Conservation (phyloP, 2,113 vertebrate genomes). For the Calonectris borealis region DNA sequence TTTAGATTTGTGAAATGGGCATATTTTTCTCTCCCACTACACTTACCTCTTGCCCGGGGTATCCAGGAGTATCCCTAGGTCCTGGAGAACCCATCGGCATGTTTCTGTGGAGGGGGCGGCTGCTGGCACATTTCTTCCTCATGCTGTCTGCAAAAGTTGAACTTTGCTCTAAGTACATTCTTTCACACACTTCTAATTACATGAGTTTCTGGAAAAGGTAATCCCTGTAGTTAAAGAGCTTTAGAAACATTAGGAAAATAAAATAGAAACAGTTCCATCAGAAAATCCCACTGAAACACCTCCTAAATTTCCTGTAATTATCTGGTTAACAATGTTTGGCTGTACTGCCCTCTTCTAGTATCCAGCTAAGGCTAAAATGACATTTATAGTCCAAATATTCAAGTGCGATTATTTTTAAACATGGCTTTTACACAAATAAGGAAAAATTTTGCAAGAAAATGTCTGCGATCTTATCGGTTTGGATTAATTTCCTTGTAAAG, state of each 20-base stretch:
- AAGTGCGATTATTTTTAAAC: not conserved
- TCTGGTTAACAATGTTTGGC: not conserved
- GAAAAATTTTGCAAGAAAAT: not conserved
- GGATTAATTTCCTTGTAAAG: not conserved
- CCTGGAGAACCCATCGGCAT: slow-evolving; percentile 72
- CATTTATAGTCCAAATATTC: not conserved
- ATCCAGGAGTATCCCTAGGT: slow-evolving; percentile 68
- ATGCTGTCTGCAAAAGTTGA: slow-evolving; percentile 77
- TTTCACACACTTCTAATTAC: slow-evolving; percentile 78
- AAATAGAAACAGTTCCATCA: not conserved
- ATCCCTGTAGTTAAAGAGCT: slow-evolving; percentile 54
- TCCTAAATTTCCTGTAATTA: slow-evolving; percentile 5
- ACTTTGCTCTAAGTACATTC: slow-evolving; percentile 78
- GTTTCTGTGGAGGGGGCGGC: slow-evolving; percentile 78
- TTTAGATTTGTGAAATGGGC: not conserved
- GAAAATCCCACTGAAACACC: not conserved
- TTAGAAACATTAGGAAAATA: not conserved
- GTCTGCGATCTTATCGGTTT: not conserved
- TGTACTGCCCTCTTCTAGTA: not conserved
- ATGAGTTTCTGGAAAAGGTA: slow-evolving; percentile 68
- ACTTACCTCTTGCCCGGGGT: slow-evolving; percentile 71
- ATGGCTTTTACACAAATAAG: not conserved
- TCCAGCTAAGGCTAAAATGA: not conserved
- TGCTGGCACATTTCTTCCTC: slow-evolving; percentile 75
- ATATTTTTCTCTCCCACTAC: not conserved